A percentile compares a stretch with the other conserved stretches of the same genome.
Conservation (phyloP, 2,888 invertebrate species). For the Hymenopus coronatus region DNA sequence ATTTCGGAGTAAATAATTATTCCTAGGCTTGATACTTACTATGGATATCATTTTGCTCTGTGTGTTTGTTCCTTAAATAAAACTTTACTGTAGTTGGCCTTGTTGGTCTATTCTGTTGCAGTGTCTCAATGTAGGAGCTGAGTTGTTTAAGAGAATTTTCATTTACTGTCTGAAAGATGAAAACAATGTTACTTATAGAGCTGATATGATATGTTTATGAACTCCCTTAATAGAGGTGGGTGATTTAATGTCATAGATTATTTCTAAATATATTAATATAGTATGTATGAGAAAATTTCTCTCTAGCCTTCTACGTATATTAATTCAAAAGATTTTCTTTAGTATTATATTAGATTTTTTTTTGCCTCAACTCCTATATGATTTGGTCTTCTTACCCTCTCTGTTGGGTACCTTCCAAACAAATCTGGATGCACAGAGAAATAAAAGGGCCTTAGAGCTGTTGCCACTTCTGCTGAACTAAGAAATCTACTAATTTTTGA, state of each 20-base stretch:
- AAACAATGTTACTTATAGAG: not conserved
- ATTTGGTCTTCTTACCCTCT: slow-evolving; percentile 61
- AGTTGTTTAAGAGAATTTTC: slow-evolving; percentile 86
- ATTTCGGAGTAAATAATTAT: not conserved
- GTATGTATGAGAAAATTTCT: not conserved
- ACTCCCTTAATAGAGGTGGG: not conserved
- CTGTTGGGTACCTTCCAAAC: slow-evolving; percentile 86
- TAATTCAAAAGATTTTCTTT: not conserved
- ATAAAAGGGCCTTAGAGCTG: slow-evolving; percentile 89
- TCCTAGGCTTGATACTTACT: not conserved
- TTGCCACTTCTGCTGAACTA: slow-evolving; percentile 80
- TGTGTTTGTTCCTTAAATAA: slow-evolving; percentile 58
- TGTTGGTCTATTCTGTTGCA: slow-evolving; percentile 63
- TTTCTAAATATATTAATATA: not conserved
- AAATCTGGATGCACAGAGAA: slow-evolving; percentile 95
- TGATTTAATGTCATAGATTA: not conserved
- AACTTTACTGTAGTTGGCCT: slow-evolving; percentile 69
- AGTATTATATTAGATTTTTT: not conserved
- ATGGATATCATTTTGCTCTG: not conserved
- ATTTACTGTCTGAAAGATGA: slow-evolving; percentile 69
- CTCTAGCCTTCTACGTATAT: not conserved
- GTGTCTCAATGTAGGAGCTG: slow-evolving; percentile 78
- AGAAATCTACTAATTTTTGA: slow-evolving; percentile 40
- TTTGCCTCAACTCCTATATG: not conserved
- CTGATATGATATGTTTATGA: not conserved